Evolutionary conservation across 2,888 invertebrate species (phyloP).

Genomic region (Acrobasis consociella): DNA sequence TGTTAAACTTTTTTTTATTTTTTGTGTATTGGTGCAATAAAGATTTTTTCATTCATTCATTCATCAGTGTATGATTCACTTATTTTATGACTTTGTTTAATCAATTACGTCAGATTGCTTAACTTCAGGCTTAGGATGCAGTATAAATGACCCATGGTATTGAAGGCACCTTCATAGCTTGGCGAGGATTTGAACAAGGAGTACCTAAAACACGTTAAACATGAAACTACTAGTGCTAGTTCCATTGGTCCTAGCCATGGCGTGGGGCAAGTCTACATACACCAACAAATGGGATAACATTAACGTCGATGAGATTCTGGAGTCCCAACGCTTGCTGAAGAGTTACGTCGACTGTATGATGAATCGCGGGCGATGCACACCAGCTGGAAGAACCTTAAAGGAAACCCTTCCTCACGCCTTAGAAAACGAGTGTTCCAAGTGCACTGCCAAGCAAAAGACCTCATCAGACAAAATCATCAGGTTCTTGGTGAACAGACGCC

Average conservation of each 20-base stretch:
- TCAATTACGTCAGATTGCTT: constrained; percentile 54
- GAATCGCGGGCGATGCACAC: constrained; percentile 85
- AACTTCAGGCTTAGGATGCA: constrained; percentile 45
- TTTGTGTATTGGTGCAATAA: no score
- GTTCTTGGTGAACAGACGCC: constrained; percentile 86
- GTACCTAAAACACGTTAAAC: constrained; percentile 51
- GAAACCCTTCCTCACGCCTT: constrained; percentile 88
- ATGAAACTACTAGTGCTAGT: constrained; percentile 72
- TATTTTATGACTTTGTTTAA: constrained; percentile 14
- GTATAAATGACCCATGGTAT: constrained; percentile 62
- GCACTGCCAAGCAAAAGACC: constrained; percentile 83
- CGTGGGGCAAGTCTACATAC: no score
- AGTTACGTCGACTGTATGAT: constrained; percentile 87
- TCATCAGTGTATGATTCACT: constrained; percentile 24
- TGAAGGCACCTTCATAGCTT: constrained; percentile 46
- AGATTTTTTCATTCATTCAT: no score
- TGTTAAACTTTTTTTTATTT: no score
- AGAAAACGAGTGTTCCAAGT: constrained; percentile 86
- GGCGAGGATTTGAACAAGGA: constrained; percentile 52
- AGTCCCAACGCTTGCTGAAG: constrained; percentile 85
- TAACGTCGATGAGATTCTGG: constrained; percentile 86
- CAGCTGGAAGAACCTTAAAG: constrained; percentile 84
- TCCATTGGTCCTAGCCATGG: constrained; percentile 53
- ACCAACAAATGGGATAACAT: no score
- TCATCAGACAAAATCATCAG: constrained; percentile 85